phyloP scores from a whole-genome alignment of 2,797 vertebrate species.

The Schizothorax lantsangensis region DNA sequence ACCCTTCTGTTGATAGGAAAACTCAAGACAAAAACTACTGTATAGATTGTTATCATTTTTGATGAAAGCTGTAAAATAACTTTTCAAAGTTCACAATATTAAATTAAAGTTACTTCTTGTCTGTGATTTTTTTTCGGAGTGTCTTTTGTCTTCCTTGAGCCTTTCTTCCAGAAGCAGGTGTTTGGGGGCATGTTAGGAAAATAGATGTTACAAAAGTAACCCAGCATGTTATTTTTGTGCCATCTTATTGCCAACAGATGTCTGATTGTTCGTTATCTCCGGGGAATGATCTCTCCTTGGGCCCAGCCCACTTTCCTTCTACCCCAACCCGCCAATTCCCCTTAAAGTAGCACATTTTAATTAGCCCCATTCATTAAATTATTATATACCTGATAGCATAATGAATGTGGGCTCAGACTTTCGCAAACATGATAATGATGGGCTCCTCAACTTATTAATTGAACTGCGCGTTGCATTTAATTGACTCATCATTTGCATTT shows the following conservation, averaged over 20 bases:
- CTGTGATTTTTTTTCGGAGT: constrained; percentile 83
- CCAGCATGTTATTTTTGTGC: constrained; percentile 36
- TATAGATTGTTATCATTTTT: constrained; percentile 93
- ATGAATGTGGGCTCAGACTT: constrained; percentile 50
- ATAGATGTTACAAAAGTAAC: constrained; percentile 16
- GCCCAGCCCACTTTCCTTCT: neutral
- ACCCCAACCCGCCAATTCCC: constrained; percentile 18
- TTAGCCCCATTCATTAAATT: constrained; percentile 57
- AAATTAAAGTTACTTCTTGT: constrained; percentile 99
- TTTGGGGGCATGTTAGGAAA: constrained; percentile 12
- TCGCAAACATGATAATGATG: constrained; percentile 59
- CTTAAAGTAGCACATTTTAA: constrained; percentile 51
- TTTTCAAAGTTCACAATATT: constrained; percentile 99
- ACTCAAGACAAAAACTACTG: constrained; percentile 92
- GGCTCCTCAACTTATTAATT: constrained; percentile 64
- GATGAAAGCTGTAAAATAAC: constrained; percentile 97
- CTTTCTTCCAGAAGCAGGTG: neutral
- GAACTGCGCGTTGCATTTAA: constrained; percentile 55
- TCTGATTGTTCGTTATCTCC: constrained; percentile 35
- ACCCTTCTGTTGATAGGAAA: constrained; percentile 86
- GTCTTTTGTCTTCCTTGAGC: constrained; percentile 47
- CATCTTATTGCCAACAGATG: constrained; percentile 32
- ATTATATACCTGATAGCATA: constrained; percentile 53
- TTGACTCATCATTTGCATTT: constrained; percentile 67
- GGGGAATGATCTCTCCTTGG: constrained; percentile 42